Percentiles rank a stretch among this genome's conserved stretches.
Evolutionary conservation across 2,888 invertebrate genomes (phyloP).

Genomic region (Volucella zonaria): DNA sequence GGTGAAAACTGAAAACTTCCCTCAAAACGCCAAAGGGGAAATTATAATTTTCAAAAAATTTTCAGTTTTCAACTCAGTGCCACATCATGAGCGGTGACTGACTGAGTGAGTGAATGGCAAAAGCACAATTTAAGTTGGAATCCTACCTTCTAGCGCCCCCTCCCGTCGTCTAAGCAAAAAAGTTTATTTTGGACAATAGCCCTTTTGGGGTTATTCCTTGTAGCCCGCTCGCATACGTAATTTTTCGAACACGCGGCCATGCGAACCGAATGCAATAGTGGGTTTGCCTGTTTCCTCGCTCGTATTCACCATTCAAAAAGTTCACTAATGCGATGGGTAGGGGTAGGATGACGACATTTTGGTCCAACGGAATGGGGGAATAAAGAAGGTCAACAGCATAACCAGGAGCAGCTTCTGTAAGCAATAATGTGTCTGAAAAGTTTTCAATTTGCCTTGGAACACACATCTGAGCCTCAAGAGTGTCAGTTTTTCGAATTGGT

Average conservation of each 20-base stretch:
- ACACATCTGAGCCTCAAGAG: conserved; percentile 72
- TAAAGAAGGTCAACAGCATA: conserved; percentile 52
- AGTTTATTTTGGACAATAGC: conserved; percentile 67
- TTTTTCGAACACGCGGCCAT: conserved; percentile 68
- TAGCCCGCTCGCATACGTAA: conserved; percentile 57
- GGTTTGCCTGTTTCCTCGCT: neutral
- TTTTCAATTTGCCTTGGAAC: conserved; percentile 73
- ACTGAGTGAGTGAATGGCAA: conserved; percentile 16
- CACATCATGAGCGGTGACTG: neutral
- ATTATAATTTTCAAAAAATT: conserved; percentile 57
- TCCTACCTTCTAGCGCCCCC: conserved; percentile 1
- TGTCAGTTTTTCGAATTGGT: conserved; percentile 72
- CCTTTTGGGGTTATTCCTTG: conserved; percentile 56
- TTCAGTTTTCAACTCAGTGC: conserved; percentile 3
- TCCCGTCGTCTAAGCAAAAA: conserved; percentile 28
- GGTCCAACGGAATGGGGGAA: neutral
- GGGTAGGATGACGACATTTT: neutral
- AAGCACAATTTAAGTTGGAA: conserved; percentile 26
- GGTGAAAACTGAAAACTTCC: conserved; percentile 42
- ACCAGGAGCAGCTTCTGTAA: conserved; percentile 68
- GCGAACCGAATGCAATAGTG: conserved; percentile 61
- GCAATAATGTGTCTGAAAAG: conserved; percentile 74
- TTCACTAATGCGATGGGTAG: conserved; percentile 59
- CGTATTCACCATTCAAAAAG: conserved; percentile 50
- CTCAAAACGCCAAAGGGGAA: conserved; percentile 58